Evolutionary conservation across 2,888 invertebrate genomes (phyloP).

Genomic region (Euproctis similis): DNA sequence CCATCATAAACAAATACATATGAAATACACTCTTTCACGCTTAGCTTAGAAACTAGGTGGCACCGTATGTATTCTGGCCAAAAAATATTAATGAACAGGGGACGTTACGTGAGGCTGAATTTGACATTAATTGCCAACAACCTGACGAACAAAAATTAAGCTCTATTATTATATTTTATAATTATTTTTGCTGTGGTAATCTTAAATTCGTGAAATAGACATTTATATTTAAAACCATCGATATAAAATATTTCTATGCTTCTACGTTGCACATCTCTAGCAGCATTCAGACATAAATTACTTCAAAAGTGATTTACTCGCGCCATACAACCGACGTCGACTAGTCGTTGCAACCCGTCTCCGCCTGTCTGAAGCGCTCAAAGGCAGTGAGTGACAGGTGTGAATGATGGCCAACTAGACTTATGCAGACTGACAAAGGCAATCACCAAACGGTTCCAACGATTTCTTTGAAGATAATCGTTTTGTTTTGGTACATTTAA

Average conservation of each 20-base stretch:
- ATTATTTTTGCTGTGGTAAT: too few species aligned
- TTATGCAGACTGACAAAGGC: constrained; percentile 52
- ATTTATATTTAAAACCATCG: constrained; percentile 20
- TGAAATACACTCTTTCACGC: too few species aligned
- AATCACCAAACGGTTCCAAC: constrained; percentile 39
- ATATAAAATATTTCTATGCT: too few species aligned
- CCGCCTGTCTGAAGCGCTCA: constrained; percentile 41
- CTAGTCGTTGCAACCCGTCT: constrained; percentile 56
- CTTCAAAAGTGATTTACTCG: constrained; percentile 70
- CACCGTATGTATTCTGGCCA: too few species aligned
- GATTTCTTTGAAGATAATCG: constrained; percentile 54
- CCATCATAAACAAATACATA: too few species aligned
- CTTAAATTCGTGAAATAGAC: too few species aligned
- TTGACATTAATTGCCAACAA: too few species aligned
- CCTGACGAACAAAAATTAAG: too few species aligned
- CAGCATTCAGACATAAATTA: constrained; percentile 58
- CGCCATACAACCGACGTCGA: constrained; percentile 58
- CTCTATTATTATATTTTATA: too few species aligned
- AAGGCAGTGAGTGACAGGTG: constrained; percentile 61
- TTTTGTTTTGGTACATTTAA: constrained; percentile 36
- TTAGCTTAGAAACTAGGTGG: too few species aligned
- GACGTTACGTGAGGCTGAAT: too few species aligned
- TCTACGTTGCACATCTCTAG: constrained; percentile 45
- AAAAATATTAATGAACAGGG: too few species aligned
- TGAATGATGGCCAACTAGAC: constrained; percentile 47